Evolutionary conservation across 2,113 vertebrate genomes (phyloP).

Genomic region (Formicarius rufipectus): DNA sequence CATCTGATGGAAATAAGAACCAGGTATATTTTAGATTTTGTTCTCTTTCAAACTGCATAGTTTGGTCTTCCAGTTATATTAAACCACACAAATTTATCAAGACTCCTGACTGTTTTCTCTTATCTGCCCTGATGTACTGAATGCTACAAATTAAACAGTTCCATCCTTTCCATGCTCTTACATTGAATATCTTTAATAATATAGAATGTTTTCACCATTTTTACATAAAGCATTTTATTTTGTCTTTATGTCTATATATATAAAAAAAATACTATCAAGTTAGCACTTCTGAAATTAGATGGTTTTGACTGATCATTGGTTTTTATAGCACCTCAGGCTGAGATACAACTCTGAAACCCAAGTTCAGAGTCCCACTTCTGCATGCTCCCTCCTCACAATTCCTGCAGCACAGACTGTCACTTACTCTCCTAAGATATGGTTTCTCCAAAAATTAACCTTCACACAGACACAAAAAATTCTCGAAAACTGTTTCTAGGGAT

Average conservation of each 20-base stretch:
- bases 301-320: accelerated
- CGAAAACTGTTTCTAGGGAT: not conserved
- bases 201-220: not conserved
- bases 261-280: not conserved
- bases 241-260: not conserved
- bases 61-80: not conserved
- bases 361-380: not conserved
- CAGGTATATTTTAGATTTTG: not conserved
- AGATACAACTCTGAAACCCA: not conserved
- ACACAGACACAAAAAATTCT: not conserved
- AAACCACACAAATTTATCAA: not conserved
- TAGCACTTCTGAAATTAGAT: not conserved
- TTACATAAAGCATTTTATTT: not conserved
- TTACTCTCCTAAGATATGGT: not conserved
- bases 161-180: not conserved
- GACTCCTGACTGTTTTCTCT: not conserved
- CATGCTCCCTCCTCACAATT: not conserved
- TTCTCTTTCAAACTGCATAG: not conserved
- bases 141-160: not conserved
- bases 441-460: not conserved
- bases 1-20: not conserved
- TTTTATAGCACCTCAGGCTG: not conserved
- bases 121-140: not conserved
- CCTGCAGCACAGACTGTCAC: not conserved
- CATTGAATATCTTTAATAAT: not conserved